Percentiles rank a stretch among this genome's conserved stretches.
phyloP scores from a whole-genome alignment of 2,888 invertebrate species.

The Drosophila buzzatii region DNA sequence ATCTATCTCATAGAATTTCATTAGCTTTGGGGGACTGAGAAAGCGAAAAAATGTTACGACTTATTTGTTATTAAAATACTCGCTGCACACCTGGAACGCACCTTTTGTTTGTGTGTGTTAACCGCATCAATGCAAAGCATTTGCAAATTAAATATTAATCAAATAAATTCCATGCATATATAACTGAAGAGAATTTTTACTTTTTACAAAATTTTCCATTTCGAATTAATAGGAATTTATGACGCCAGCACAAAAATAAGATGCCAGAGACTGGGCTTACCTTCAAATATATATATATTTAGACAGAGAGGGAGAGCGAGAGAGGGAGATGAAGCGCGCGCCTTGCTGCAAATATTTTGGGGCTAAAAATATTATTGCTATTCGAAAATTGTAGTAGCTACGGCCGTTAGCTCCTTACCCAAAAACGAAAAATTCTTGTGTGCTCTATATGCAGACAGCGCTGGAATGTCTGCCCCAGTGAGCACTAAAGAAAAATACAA shows the following conservation, averaged over 20 bases:
- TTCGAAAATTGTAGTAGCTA: constrained; percentile 67
- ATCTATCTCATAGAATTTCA: constrained; percentile 61
- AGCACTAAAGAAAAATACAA: constrained; percentile 9
- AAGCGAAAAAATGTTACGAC: constrained; percentile 26
- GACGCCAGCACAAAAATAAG: constrained; percentile 42
- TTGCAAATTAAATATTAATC: constrained; percentile 75
- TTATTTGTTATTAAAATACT: constrained; percentile 30
- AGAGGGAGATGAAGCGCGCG: constrained; percentile 1
- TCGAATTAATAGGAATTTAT: constrained; percentile 80
- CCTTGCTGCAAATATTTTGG: constrained; percentile 47
- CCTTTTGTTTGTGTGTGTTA: constrained; percentile 9
- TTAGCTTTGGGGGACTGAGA: constrained; percentile 18
- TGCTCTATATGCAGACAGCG: constrained; percentile 41
- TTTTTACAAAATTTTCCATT: constrained; percentile 71
- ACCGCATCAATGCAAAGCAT: constrained; percentile 36
- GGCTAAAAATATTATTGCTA: constrained; percentile 78
- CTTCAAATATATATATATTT: constrained; percentile 26
- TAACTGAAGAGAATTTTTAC: constrained; percentile 35
- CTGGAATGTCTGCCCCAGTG: constrained; percentile 36
- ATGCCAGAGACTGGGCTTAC: constrained; percentile 26
- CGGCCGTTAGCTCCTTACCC: constrained; percentile 17
- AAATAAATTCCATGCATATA: constrained; percentile 49
- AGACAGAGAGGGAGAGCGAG: neutral
- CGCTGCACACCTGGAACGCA: constrained; percentile 39
- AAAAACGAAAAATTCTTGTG: constrained; percentile 49